phyloP scores from a whole-genome alignment of 2,113 vertebrate species.

The Hiodon tergisus region DNA sequence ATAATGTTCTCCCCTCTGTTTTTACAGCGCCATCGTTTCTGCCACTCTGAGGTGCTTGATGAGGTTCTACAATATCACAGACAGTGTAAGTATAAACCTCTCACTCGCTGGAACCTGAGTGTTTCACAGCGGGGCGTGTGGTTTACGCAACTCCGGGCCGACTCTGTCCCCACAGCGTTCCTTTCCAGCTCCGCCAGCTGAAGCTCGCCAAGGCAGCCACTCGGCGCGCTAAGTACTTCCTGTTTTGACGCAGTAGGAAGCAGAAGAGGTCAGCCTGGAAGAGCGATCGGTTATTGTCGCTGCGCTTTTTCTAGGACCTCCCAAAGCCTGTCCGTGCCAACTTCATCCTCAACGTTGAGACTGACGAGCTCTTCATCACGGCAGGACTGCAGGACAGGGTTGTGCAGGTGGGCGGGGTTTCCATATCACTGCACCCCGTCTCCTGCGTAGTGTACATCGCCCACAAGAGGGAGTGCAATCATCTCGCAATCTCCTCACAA shows the following conservation, averaged over 20 bases:
- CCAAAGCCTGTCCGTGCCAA: constrained; percentile 65
- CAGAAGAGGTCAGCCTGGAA: no score
- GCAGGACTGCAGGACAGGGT: constrained; percentile 75
- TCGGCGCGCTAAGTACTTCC: neutral
- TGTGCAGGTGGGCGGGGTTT: constrained; percentile 58
- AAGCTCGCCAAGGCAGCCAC: neutral
- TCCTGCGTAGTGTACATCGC: no score
- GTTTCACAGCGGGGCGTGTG: neutral
- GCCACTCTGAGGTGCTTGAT: constrained; percentile 72
- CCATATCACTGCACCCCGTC: neutral
- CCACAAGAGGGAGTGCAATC: neutral
- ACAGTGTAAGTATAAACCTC: constrained; percentile 50
- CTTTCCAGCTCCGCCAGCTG: neutral
- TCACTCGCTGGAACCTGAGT: neutral
- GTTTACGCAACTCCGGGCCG: neutral
- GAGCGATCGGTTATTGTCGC: neutral
- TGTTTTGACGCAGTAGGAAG: neutral
- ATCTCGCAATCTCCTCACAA: neutral
- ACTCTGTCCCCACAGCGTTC: neutral
- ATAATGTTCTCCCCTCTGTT: constrained; percentile 1
- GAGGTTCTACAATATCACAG: constrained; percentile 74
- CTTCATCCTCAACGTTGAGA: constrained; percentile 75
- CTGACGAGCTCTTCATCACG: constrained; percentile 72
- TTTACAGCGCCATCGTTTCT: constrained; percentile 67
- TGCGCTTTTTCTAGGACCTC: constrained; percentile 57